Percentiles rank a stretch among this genome's conserved stretches.
phyloP scores from a whole-genome alignment of 2,888 invertebrate genomes.

The Drosophila trichaetosa region DNA sequence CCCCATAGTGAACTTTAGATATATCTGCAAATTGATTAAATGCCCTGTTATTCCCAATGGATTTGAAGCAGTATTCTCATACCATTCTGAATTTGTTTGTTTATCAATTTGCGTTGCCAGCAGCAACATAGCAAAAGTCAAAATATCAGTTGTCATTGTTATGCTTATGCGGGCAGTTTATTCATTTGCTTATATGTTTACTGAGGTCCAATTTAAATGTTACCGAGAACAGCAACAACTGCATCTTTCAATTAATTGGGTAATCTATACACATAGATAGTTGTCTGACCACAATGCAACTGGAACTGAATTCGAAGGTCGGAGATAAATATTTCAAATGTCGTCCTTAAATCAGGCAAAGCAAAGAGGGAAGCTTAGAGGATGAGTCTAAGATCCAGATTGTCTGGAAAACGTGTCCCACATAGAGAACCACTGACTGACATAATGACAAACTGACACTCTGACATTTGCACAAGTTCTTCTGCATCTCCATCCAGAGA shows the following conservation, averaged over 20 bases:
- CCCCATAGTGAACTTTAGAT: neutral
- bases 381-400: neutral
- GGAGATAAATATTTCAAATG: constrained; percentile 1
- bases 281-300: constrained; percentile 3
- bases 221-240: constrained; percentile 2
- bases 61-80: neutral
- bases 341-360: constrained; percentile 13
- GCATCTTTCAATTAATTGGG: constrained; percentile 14
- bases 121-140: constrained; percentile 25
- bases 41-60: constrained; percentile 3
- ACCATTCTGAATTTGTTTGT: constrained; percentile 19
- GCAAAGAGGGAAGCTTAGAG: neutral
- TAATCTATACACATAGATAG: constrained; percentile 23
- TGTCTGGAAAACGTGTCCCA: constrained; percentile 12
- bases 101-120: constrained; percentile 43
- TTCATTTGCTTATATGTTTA: constrained; percentile 26
- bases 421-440: constrained; percentile 22
- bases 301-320: neutral
- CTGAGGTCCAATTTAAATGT: constrained; percentile 13
- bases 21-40: constrained; percentile 18
- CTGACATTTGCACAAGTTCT: constrained; percentile 23
- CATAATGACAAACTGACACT: constrained; percentile 29
- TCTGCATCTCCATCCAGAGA: constrained; percentile 13
- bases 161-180: constrained; percentile 49
- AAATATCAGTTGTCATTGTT: constrained; percentile 16